Percentiles rank a stretch among this genome's conserved stretches.
phyloP scores from a whole-genome alignment of 2,888 invertebrate species.

The Mamestra brassicae region DNA sequence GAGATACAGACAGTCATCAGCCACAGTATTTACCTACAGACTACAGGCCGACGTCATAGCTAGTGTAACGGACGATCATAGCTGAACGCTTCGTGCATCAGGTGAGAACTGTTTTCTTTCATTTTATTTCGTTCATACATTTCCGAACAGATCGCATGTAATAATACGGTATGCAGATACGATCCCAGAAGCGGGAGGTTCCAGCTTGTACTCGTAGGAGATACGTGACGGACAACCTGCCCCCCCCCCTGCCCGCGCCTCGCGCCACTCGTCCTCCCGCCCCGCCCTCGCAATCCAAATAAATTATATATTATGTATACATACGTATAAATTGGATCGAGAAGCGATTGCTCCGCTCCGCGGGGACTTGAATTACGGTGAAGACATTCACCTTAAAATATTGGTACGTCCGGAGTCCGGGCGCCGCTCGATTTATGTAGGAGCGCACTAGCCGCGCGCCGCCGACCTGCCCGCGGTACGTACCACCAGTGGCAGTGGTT shows the following conservation, averaged over 20 bases:
- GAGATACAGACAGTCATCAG: neutral
- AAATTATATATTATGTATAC: constrained; percentile 70
- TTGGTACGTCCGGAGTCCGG: constrained; percentile 58
- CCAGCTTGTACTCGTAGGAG: constrained; percentile 50
- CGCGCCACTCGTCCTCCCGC: constrained; percentile 14
- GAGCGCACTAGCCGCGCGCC: constrained; percentile 20
- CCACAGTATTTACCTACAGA: neutral
- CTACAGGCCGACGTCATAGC: neutral
- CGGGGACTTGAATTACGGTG: constrained; percentile 67
- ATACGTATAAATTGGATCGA: constrained; percentile 69
- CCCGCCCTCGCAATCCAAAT: constrained; percentile 53
- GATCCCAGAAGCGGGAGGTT: constrained; percentile 45
- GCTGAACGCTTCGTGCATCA: neutral
- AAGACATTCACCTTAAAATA: constrained; percentile 71
- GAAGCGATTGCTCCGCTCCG: constrained; percentile 66
- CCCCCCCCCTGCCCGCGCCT: constrained; percentile 17
- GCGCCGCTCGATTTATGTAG: constrained; percentile 51
- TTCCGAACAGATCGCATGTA: constrained; percentile 36
- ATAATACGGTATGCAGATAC: constrained; percentile 64
- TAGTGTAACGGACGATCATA: neutral
- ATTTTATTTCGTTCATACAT: constrained; percentile 24
- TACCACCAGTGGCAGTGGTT: neutral
- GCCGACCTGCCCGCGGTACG: neutral
- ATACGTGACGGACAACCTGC: constrained; percentile 62
- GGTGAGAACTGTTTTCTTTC: neutral